Evolutionary conservation across 2,113 vertebrate genomes (phyloP), one percentile per base, ranked within the genome.

Genomic region (Puma concolor): DNA sequence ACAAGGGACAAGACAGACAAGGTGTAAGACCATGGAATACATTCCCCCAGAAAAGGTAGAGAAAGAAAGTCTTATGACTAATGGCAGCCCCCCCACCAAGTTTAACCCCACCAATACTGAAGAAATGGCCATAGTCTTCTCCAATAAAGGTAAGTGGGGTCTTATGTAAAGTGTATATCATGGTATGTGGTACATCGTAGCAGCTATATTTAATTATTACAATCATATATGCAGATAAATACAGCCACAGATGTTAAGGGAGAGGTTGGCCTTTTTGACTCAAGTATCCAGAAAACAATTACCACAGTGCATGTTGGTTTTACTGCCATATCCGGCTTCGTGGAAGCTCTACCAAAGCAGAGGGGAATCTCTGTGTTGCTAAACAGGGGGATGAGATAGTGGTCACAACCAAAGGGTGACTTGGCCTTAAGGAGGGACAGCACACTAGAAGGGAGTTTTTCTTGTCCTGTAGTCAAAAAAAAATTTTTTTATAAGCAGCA

Each of bases 401-500:
- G 44, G 8, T 90, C 60, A 67, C 17, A 27, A 27, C 1, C 23
- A 4, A 93, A 71, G 23, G 25, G 25, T 41, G 15, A 84, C 0
- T 14, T 29, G 74, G 31, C 27, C 19, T 25, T 33, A 33, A 48
- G 27, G 8, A 19, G 41, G 64, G 14, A 87, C 14, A 54, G 4
- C 17, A 64, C 5, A 38, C 31, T 7, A 88, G 38, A 80, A 79
- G 41, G 69, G 57, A 80, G 33, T 29, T 88, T 94, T 94, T 52
- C 86, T 94, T 54, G 44, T 88, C 77, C 52, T 11, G 2, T 23
- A 60, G 92, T 63, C 82, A 27, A 80, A 60, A 60, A 57, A 23
- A 60, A 60, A n/a, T 71, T 85, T 77, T 97, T 91, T 91, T 33
- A 2, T 48, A 48, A 88, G 88, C 13, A 69, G 60, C 92, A 33